Base-by-base conservation (phyloP, 2,888 invertebrate species). In the Mimas tiliae region DNA sequence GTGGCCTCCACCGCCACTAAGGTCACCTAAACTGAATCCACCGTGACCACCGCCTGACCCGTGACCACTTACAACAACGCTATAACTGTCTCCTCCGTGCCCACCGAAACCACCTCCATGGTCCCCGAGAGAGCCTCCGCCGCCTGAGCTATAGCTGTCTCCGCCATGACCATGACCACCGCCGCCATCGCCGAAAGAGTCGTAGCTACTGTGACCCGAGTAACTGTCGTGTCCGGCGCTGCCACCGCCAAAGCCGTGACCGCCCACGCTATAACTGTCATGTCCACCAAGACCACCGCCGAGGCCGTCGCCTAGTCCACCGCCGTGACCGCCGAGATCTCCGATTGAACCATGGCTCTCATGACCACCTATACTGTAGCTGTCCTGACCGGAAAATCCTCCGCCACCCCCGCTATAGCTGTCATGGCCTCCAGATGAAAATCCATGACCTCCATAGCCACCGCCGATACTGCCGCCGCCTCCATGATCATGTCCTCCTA, bases 21-120 rank as follows among this genome's bases (percentile, higher is more conserved):
- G 67, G 11, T 74, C 77, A 19, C 81, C 78, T 42, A 79, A 67
- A 33, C 81, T 77, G 55, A 78, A 77, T 11, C 83, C 81, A 1
- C 85, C 85, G 58, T 81, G 81, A 19, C 85, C 77, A 38, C 80
- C 78, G 1, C 82, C 76, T 16, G 76, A 76, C 19, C 79, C 77
- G 42, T 72, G 74, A 21, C 73, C 72, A 34, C 76, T 72, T 27
- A 69, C 66, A 8, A 75, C 74, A 9, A 73, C 70, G 55, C 77
- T 77, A 65, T 78, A 79, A 64, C 77, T 77, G 65, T 78, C 81
- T 12, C 81, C 70, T 34, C 73, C 74, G 50, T 74, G 73, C 11
- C 76, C 76, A 64, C 78, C 78, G 14, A 63, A 67, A 27, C 69
- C 71, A 8, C 71, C 76, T n/a, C 74, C 70, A n/a, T 69, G 71